Conservation (phyloP, 2,888 invertebrate species). For the Epirrhoe tristata region DNA sequence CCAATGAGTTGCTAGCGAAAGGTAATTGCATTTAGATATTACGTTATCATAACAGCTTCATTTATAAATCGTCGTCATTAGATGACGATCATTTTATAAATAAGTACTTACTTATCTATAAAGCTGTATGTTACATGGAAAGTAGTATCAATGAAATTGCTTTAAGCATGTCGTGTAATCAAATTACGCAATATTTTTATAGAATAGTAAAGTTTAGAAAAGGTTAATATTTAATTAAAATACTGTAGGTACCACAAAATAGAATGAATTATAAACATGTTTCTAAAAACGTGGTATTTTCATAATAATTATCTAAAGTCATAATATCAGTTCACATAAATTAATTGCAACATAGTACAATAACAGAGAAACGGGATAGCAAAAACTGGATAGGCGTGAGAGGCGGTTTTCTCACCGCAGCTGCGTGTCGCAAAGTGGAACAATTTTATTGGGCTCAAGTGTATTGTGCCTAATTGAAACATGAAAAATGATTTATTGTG, state of each 20-base stretch:
- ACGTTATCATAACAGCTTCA: no score
- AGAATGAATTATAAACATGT: not conserved
- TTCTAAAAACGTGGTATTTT: not conserved
- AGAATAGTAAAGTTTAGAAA: not conserved
- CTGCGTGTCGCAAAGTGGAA: constrained; percentile 59
- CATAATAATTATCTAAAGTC: constrained; percentile 20
- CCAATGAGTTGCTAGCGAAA: constrained; percentile 14
- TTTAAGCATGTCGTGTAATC: not conserved
- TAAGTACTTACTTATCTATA: constrained; percentile 20
- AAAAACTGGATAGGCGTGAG: constrained; percentile 67
- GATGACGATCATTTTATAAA: not conserved
- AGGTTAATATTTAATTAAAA: no score
- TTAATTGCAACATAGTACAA: constrained; percentile 63
- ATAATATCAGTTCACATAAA: constrained; percentile 62
- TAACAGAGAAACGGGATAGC: constrained; percentile 60
- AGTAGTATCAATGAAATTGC: not conserved
- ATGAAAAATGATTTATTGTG: not conserved
- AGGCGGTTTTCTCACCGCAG: constrained; percentile 57
- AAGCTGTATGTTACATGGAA: constrained; percentile 4
- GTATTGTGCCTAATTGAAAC: constrained; percentile 41
- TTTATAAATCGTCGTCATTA: constrained; percentile 1
- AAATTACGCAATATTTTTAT: not conserved
- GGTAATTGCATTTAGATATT: not conserved
- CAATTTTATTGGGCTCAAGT: constrained; percentile 56
- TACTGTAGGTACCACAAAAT: not conserved